Conservation (phyloP, 2,888 invertebrate species). For the Oasisia sp. region DNA sequence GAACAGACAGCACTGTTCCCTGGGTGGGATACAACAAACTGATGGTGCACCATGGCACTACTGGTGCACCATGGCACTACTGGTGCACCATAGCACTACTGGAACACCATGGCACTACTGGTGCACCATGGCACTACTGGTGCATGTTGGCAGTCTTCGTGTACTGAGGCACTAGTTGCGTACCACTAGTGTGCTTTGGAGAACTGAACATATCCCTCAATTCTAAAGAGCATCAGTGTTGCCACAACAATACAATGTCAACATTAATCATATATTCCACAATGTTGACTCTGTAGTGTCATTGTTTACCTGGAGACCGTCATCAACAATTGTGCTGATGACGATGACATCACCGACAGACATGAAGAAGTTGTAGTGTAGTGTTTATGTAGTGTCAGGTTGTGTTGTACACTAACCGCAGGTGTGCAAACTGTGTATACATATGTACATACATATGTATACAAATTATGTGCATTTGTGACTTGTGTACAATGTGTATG, state of each 20-base stretch:
- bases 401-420: not conserved
- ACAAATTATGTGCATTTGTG: not conserved
- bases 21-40: not conserved
- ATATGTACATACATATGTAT: not conserved
- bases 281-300: not conserved
- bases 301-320: too few relatives aligned
- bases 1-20: not conserved
- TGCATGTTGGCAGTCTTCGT: not conserved
- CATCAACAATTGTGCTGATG: too few relatives aligned
- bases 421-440: not conserved
- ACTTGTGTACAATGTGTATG: not conserved
- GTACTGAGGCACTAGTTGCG: not conserved
- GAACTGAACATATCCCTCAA: not conserved
- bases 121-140: not conserved
- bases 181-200: not conserved
- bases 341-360: not conserved
- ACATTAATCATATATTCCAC: not conserved
- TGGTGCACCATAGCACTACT: not conserved
- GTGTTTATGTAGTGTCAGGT: not conserved
- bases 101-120: not conserved
- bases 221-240: not conserved
- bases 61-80: not conserved
- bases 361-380: not conserved
- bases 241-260: not conserved
- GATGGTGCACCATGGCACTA: not conserved